Evolutionary conservation across 2,888 invertebrate genomes (phyloP).

Genomic region (Amaurobius ferox): DNA sequence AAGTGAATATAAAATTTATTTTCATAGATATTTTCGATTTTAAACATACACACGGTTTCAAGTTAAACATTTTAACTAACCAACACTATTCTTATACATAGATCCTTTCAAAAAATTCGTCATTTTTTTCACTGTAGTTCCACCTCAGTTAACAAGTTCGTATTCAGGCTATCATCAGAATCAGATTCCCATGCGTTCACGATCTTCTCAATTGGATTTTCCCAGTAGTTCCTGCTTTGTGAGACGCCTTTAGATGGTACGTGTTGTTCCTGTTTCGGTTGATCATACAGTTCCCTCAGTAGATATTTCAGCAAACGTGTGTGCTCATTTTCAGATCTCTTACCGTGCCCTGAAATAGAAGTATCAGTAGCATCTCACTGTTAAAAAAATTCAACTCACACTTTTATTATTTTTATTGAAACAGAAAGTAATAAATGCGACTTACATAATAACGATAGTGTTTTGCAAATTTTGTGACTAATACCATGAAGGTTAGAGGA

Average conservation of each 20-base stretch:
- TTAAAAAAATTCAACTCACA: too few species aligned
- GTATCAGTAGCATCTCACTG: neutral
- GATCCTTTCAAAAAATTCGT: too few species aligned
- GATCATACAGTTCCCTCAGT: constrained; percentile 5
- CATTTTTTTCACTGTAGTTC: neutral
- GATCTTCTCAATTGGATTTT: constrained; percentile 19
- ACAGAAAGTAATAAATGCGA: too few species aligned
- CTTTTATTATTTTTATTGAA: too few species aligned
- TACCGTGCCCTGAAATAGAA: constrained; percentile 31
- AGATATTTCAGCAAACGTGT: constrained; percentile 25
- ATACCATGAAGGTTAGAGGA: too few species aligned
- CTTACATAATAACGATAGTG: too few species aligned
- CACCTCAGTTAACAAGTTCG: neutral
- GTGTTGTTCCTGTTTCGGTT: neutral
- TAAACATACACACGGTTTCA: too few species aligned
- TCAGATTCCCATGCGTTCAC: neutral
- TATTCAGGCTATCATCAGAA: neutral
- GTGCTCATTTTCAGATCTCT: constrained; percentile 27
- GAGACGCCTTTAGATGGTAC: neutral
- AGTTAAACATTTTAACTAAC: too few species aligned
- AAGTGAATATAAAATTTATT: too few species aligned
- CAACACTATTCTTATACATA: too few species aligned
- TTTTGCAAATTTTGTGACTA: too few species aligned
- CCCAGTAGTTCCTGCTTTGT: neutral
- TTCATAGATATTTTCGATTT: too few species aligned